Evolutionary conservation across 2,888 invertebrate genomes (phyloP).

Genomic region (Latrodectus elegans): DNA sequence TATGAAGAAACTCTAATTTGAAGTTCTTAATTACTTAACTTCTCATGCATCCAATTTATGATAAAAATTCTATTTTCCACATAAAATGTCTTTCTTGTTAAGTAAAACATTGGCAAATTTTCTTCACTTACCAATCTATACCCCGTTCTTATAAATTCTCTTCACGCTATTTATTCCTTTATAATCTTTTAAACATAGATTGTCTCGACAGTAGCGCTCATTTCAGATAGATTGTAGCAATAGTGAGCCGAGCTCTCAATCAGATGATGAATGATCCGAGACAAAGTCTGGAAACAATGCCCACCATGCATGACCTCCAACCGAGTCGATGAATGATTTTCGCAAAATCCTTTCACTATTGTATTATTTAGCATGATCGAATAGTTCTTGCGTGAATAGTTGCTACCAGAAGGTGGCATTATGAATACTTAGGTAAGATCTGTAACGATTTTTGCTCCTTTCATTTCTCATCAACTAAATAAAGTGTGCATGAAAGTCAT

Average conservation of each 20-base stretch:
- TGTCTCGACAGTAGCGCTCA: background rate
- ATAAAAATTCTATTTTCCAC: too few relatives aligned
- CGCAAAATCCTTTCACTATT: conserved; percentile 14
- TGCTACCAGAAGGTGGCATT: conserved; percentile 21
- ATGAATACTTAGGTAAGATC: conserved; percentile 25
- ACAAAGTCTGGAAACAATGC: conserved; percentile 36
- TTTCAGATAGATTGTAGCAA: conserved; percentile 1
- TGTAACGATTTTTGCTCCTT: conserved; percentile 37
- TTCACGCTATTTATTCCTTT: background rate
- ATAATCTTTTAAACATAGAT: background rate
- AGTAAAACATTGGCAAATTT: too few relatives aligned
- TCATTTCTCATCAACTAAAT: conserved; percentile 11
- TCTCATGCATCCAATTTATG: too few relatives aligned
- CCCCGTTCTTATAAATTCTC: background rate
- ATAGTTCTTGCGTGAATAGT: conserved; percentile 14
- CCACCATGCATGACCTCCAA: conserved; percentile 22
- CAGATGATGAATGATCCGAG: conserved; percentile 26
- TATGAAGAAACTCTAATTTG: too few relatives aligned
- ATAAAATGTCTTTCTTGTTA: too few relatives aligned
- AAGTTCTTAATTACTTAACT: too few relatives aligned
- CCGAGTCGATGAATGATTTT: conserved; percentile 30
- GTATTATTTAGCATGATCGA: conserved; percentile 37
- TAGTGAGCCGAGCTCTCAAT: background rate
- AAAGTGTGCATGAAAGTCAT: background rate
- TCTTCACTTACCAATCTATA: background rate